Evolutionary conservation across 2,888 invertebrate species (phyloP), one percentile per base, ranked within the genome.

Genomic region (Mimachlamys varia): DNA sequence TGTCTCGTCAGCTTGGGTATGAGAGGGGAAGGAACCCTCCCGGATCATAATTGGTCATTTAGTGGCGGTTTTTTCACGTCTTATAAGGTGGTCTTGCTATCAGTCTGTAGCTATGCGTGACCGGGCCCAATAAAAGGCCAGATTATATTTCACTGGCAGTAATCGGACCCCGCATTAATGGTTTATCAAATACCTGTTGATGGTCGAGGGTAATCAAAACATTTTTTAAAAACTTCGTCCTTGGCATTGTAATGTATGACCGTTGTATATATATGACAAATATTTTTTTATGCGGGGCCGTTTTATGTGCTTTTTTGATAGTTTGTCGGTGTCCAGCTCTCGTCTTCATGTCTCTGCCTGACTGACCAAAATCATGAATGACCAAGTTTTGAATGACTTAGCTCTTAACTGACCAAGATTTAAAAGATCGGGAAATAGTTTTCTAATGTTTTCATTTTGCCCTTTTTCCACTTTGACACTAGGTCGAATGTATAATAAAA

Each of bases 171-270:
- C 0, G 33, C 76, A 22, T 76, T 76, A 76, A 76, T 76, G 12
- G 76, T 76, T 76, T 76, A 76, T 76, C 76, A 76, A 76, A 76
- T 76, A 76, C 33, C 76, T 76, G 76, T 76, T 76, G 7, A 76
- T 76, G 27, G 76, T 76, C 33, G 76, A 76, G 0, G 27, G 76
- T 76, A 76, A 76, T 76, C 27, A 76, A 76, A 76, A 27, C 27
- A 7, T 33, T 12, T 76, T 76, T 76, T 76, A 33, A 12, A 33
- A 76, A 27, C 33, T 27, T 33, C 33, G 76, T 76, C 76, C 76
- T 76, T 76, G 33, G 22, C 76, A 12, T 76, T 27, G 76, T 33
- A 22, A 76, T 27, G 76, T 76, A 33, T 76, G 76, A 76, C 27
- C 17, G 76, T 76, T 76, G 76, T 76, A 44, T 44, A 53, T 15